phyloP scores from a whole-genome alignment of 2,888 invertebrate genomes.

The Pediacus dermestoides region DNA sequence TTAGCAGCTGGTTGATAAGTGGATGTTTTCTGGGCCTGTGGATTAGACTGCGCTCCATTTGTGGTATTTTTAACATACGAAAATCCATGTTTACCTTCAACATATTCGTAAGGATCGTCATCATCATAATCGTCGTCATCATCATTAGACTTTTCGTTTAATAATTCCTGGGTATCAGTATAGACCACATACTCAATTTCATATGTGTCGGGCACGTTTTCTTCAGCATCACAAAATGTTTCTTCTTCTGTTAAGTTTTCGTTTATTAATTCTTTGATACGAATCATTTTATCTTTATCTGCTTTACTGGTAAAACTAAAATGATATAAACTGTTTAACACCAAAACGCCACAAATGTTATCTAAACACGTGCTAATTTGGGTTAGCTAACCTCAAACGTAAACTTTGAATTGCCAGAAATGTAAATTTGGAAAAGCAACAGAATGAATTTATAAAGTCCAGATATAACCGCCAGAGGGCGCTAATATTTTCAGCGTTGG shows the following conservation, averaged over 20 bases:
- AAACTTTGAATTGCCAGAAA: too few species aligned
- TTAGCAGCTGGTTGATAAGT: conserved; percentile 77
- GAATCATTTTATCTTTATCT: too few species aligned
- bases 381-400: too few species aligned
- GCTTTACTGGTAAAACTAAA: too few species aligned
- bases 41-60: conserved; percentile 32
- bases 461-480: too few species aligned
- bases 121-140: conserved; percentile 20
- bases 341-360: too few species aligned
- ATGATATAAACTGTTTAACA: too few species aligned
- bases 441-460: too few species aligned
- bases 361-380: too few species aligned
- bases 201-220: conserved; percentile 13
- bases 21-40: conserved; percentile 34
- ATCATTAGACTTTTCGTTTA: conserved; percentile 9
- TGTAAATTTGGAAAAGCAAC: too few species aligned
- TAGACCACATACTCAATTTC: conserved; percentile 9
- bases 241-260: conserved; percentile 41
- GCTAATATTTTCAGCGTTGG: too few species aligned
- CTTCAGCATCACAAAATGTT: conserved; percentile 48
- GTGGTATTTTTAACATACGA: conserved; percentile 17
- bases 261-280: too few species aligned
- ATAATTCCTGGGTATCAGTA: conserved; percentile 16
- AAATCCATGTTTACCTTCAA: conserved; percentile 26
- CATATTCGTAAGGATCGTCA: conserved; percentile 19